Percentiles rank a stretch among this genome's conserved stretches.
phyloP scores from a whole-genome alignment of 2,113 vertebrate genomes.

The Sorex araneus region DNA sequence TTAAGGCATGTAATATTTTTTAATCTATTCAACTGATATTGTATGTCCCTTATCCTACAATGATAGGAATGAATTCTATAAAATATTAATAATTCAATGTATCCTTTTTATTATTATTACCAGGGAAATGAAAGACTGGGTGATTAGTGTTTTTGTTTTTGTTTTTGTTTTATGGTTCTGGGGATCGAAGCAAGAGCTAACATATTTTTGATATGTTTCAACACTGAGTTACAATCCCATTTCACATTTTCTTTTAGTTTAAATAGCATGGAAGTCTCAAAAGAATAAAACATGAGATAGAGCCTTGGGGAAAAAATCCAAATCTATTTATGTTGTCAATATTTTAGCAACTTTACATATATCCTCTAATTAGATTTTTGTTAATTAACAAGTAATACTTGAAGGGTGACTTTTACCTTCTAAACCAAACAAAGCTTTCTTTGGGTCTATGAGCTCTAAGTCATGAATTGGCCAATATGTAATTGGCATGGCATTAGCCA shows the following conservation, averaged over 20 bases:
- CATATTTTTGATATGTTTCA: too few relatives aligned
- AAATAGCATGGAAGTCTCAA: not conserved
- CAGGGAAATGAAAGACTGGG: too few relatives aligned
- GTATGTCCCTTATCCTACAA: rapidly evolving
- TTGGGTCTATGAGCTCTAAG: not conserved
- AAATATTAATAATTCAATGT: not conserved
- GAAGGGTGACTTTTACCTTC: not conserved
- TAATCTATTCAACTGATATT: not conserved
- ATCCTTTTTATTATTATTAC: too few relatives aligned
- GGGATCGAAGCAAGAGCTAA: too few relatives aligned
- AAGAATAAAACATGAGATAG: not conserved
- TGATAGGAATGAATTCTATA: not conserved
- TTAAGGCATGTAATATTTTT: not conserved
- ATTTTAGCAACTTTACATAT: not conserved
- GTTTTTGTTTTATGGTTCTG: too few relatives aligned
- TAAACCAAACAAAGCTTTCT: not conserved
- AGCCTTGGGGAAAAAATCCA: not conserved
- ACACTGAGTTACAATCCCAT: too few relatives aligned
- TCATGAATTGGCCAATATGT: not conserved
- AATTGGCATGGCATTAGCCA: not conserved
- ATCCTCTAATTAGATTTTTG: not conserved
- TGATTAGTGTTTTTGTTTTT: too few relatives aligned
- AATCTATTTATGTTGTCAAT: not conserved
- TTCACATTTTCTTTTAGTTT: not conserved
- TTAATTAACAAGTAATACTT: not conserved